A percentile compares a stretch with the other conserved stretches of the same genome.
Conservation (phyloP, 2,113 vertebrate genomes). For the Rafetus swinhoei region DNA sequence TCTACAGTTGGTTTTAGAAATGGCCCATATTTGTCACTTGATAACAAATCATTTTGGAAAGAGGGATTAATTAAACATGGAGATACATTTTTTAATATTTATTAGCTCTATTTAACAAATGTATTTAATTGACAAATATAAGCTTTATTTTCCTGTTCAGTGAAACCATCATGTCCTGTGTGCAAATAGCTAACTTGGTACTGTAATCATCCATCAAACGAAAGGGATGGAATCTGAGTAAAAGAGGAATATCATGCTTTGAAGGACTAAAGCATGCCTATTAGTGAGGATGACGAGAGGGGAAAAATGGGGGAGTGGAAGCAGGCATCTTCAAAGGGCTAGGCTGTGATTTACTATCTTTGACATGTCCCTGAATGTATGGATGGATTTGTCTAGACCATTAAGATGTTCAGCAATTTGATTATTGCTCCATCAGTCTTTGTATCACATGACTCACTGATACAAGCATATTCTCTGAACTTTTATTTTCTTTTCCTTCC, state of each 20-base stretch:
- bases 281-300: constrained; percentile 30
- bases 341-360: constrained; percentile 48
- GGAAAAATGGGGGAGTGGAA: neutral
- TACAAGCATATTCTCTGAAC: neutral
- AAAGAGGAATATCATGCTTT: constrained; percentile 58
- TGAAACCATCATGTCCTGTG: constrained; percentile 44
- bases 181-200: constrained; percentile 44
- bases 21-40: constrained; percentile 45
- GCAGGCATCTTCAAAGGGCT: constrained; percentile 37
- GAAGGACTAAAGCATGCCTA: constrained; percentile 62
- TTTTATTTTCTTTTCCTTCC: neutral
- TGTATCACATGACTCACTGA: neutral
- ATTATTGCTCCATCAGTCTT: neutral
- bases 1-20: constrained; percentile 16
- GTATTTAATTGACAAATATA: constrained; percentile 21
- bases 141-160: constrained; percentile 37
- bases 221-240: constrained; percentile 67
- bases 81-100: constrained; percentile 25
- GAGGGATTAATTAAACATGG: constrained; percentile 60
- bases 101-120: constrained; percentile 65
- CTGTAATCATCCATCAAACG: constrained; percentile 58
- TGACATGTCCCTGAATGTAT: constrained; percentile 19
- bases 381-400: fast-evolving
- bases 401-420: neutral
- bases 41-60: constrained; percentile 33